phyloP scores from a whole-genome alignment of 2,797 vertebrate genomes.

The Apogon talboti region DNA sequence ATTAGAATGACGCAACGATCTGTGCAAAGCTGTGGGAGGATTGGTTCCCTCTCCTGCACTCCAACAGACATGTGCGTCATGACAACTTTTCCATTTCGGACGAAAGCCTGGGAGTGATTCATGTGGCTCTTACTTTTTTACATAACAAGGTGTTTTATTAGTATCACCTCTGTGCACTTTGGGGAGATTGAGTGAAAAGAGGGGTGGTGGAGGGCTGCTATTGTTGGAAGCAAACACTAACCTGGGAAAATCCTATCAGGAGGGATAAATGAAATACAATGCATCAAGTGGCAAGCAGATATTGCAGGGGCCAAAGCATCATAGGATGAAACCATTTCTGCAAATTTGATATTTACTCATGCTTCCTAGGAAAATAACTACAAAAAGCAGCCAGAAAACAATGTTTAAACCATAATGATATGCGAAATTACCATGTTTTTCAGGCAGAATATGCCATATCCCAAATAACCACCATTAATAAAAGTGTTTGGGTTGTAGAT shows the following conservation, averaged over 20 bases:
- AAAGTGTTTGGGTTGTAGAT: conserved; percentile 37
- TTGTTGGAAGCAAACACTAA: conserved; percentile 45
- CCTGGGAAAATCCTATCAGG: conserved; percentile 35
- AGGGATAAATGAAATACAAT: conserved; percentile 49
- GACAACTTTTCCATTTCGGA: conserved; percentile 49
- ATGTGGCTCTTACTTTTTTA: conserved; percentile 32
- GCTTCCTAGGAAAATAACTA: conserved; percentile 49
- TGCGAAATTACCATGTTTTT: conserved; percentile 28
- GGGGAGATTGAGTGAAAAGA: conserved; percentile 23
- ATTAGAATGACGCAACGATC: conserved; percentile 26
- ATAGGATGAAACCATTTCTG: conserved; percentile 60
- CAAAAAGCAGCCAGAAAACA: conserved; percentile 38
- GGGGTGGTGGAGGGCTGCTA: conserved; percentile 3
- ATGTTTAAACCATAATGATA: conserved; percentile 48
- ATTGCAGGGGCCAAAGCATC: conserved; percentile 55
- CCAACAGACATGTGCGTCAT: conserved; percentile 18
- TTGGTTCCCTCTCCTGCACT: conserved; percentile 11
- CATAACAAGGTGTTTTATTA: conserved; percentile 60
- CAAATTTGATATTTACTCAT: conserved; percentile 70
- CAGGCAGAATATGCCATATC: conserved; percentile 32
- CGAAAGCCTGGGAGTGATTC: conserved; percentile 38
- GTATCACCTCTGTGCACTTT: conserved; percentile 41
- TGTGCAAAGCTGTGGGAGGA: conserved; percentile 37
- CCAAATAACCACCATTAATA: conserved; percentile 61
- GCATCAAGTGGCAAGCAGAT: conserved; percentile 58